These are phyloP conservation scores for Leucophora obtusa DNA, from an alignment of 2,888 invertebrate genomes.

Conservation along the genomic window DNA sequence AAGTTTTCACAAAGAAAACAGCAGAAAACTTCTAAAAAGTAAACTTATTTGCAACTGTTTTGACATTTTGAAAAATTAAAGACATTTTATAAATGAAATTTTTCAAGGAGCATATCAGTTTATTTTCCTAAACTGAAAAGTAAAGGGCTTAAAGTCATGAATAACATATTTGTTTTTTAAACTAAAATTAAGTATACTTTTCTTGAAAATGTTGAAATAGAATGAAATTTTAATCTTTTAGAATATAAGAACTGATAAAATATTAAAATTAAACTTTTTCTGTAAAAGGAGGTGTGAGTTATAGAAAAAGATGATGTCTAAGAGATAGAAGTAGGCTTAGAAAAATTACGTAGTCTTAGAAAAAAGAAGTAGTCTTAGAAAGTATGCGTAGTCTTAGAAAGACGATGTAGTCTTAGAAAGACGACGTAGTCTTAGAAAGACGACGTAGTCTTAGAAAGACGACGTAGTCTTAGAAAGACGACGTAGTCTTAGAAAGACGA, in stretches of 20 bases:
- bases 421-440: background rate
- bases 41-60: constrained; percentile 7
- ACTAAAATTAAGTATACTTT: background rate
- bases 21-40: background rate
- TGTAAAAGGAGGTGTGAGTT: background rate
- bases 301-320: background rate
- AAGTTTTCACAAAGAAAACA: constrained; percentile 28
- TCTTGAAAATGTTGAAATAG: background rate
- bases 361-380: background rate
- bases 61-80: constrained; percentile 45
- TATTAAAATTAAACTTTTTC: no score
- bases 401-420: background rate
- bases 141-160: background rate
- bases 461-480: no score
- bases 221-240: background rate
- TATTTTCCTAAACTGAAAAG: background rate
- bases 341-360: background rate
- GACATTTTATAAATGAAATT: background rate
- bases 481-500: background rate
- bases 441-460: no score
- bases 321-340: background rate
- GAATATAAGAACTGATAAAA: no score
- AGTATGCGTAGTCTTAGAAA: background rate
- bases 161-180: background rate
- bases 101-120: background rate